Evolutionary conservation across 2,797 vertebrate genomes (phyloP), one percentile per base, ranked within the genome.

Genomic region (Eupleurogrammus muticus): DNA sequence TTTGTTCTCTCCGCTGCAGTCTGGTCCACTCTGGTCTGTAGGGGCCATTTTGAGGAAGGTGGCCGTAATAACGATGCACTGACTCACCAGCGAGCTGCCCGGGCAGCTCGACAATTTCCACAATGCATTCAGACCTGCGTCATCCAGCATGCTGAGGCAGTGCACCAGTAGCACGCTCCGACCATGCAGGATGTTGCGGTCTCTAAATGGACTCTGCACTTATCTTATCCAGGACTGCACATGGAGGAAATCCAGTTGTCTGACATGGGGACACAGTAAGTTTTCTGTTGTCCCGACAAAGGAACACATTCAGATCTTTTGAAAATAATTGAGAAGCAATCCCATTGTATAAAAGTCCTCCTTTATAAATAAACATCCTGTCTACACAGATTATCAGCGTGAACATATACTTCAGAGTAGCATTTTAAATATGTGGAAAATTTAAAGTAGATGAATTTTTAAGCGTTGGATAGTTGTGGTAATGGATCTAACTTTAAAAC

Each of bases 1-100:
- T 87, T 90, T 91, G 85, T 89, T 87, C 82, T 86, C 3, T 79
- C 68, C 63, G 62, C 53, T 48, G n/a, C 16, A 62, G 53, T 80
- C 58, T 52, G 40, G 75, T 79, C 63, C 57, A 21, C 36, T 60
- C 55, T 19, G 66, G 67, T 82, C 84, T 72, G 57, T 8, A 10
- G 79, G 83, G 79, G 57, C 75, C 65, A 16, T 71, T 86, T 69
- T 47, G 49, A 75, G 75, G 80, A 83, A 82, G 75, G 63, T 40
- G 53, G 62, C 50, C 59, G 21, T 52, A 87, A 87, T 79, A 80
- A 75, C 66, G 72, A 69, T 70, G 68, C 67, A 40, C 66, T 84
- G 84, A 81, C 54, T 83, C 83, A 77, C 70, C 34, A 53, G 50
- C 19, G 28, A 58, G 48, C 32, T 60, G 66, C 61, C 67, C 62